Base-by-base conservation (phyloP, 1,140 invertebrate species). In the Sminthurinus signatus region DNA sequence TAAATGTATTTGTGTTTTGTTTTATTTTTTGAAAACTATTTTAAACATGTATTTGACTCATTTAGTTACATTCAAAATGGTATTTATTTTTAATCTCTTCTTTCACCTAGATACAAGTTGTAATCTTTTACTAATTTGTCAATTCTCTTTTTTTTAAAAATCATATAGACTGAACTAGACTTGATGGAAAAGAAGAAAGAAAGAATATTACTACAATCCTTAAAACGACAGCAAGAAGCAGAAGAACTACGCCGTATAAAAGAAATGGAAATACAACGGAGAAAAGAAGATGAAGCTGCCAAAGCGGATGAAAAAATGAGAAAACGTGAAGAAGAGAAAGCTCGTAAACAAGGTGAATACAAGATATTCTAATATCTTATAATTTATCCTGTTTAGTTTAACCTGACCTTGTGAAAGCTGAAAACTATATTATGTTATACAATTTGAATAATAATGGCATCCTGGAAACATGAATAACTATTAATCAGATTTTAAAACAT, bases 111-210 rank as follows among this genome's bases (percentile, higher is more conserved):
- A n/a, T n/a, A n/a, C n/a, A n/a, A n/a, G n/a, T n/a, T n/a, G n/a
- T n/a, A n/a, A n/a, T n/a, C n/a, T n/a, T n/a, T n/a, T n/a, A n/a
- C n/a, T n/a, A n/a, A n/a, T n/a, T n/a, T n/a, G n/a, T n/a, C n/a
- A n/a, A n/a, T n/a, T n/a, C n/a, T n/a, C n/a, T n/a, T n/a, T n/a
- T n/a, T n/a, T n/a, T n/a, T n/a, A n/a, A n/a, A n/a, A n/a, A n/a
- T n/a, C n/a, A n/a, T 1, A n/a, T 74, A 89, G 87, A 84, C 85
- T 71, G 84, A 83, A 23, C 80, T 91, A 27, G 86, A 92, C 68
- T 90, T 93, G 78, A 91, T 93, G 87, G 89, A 93, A 74, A 84
- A 84, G 36, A 93, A 88, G 73, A 95, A 93, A 74, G 88, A 95
- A 74, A 84, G 86, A 66, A 89, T 96, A 52, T 86, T 94, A 82